Evolutionary conservation across 1,140 invertebrate genomes (phyloP), one percentile per base, ranked within the genome.

Genomic region (Coenobita brevimanus): DNA sequence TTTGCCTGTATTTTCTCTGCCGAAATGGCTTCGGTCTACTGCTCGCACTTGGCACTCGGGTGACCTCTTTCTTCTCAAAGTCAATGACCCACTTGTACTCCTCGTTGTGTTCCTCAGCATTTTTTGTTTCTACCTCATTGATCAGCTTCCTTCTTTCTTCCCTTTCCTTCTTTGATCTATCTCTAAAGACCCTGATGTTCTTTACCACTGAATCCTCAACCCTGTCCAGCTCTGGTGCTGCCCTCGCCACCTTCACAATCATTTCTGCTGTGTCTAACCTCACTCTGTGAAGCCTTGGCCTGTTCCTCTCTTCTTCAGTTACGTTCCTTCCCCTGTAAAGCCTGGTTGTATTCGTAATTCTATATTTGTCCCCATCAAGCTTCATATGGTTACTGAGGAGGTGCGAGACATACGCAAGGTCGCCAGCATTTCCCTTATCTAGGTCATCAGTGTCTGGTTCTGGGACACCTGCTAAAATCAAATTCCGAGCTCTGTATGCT

Each of bases 171-270:
- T 10, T 69, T 69, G 64, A 10, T 69, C 33, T 69, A n/a, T 69
- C 64, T n/a, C 64, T 69, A n/a, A 69, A 69, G 6, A 69, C 33
- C 64, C 64, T 69, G 33, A 69, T 33, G n/a, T n/a, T 69, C n/a
- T 76, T 76, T 6, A 33, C 64, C 10, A 33, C 33, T 27, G n/a
- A 27, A n/a, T 33, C 33, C 33, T 33, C 64, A 10, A 6, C 10
- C 4, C n/a, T 69, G n/a, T 69, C 64, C 64, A 69, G 64, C 33
- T 69, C n/a, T 10, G 64, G 64, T 10, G 64, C 10, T 8, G 64
- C 64, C 33, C 64, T 69, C n/a, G 64, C 64, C n/a, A 69, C 64
- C n/a, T 10, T n/a, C n/a, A 6, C 64, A 17, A 69, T n/a, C 64
- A 69, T 69, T 69, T 69, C 64, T n/a, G n/a, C 64, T n/a, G 6